These are phyloP conservation scores for Mallotus villosus DNA, from an alignment of 2,797 vertebrate genomes.

Conservation along the genomic window DNA sequence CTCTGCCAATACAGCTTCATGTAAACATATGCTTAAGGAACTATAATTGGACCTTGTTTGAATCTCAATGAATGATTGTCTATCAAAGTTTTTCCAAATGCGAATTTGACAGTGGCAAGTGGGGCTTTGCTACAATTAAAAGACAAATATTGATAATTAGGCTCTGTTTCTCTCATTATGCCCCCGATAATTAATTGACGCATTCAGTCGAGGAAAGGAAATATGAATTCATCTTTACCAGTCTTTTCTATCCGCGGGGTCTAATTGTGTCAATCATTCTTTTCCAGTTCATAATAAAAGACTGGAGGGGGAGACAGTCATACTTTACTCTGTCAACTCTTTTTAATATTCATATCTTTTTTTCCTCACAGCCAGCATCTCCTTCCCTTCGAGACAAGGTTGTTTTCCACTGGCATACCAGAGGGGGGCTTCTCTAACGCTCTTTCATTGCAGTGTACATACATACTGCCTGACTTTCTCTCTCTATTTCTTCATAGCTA, in stretches of 20 bases:
- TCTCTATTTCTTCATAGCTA: neutral
- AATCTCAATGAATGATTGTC: no score
- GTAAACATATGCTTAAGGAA: neutral
- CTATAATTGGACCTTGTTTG: no score
- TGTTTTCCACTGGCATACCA: neutral
- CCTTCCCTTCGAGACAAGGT: neutral
- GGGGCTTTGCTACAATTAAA: no score
- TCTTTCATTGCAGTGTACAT: constrained; percentile 3
- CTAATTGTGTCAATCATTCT: constrained; percentile 38
- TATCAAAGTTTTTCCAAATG: no score
- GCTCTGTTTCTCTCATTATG: neutral
- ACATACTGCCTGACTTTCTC: no score
- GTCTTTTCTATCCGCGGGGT: constrained; percentile 5
- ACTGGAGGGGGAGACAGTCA: constrained; percentile 5
- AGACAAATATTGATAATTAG: no score
- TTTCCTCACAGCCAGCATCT: neutral
- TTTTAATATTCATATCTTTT: neutral
- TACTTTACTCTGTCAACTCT: neutral
- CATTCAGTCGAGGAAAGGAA: constrained; percentile 13
- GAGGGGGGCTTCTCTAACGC: neutral
- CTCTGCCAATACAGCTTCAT: neutral
- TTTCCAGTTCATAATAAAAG: constrained; percentile 17
- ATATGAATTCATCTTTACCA: constrained; percentile 24
- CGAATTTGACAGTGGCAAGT: no score
- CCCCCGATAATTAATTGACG: constrained; percentile 30